phyloP scores from a whole-genome alignment of 2,888 invertebrate genomes.

The Alsophila aescularia region DNA sequence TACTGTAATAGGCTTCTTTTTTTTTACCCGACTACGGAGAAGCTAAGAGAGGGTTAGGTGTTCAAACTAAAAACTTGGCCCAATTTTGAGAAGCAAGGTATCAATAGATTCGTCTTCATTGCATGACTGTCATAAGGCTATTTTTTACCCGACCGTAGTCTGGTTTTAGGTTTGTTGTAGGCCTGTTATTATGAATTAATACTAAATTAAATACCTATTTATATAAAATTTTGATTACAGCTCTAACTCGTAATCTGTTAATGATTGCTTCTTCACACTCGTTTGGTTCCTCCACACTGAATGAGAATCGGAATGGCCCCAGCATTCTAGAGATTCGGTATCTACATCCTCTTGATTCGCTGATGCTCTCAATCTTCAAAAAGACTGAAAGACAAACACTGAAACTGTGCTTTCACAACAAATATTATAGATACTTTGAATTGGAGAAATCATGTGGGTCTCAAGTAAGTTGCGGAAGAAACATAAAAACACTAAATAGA shows the following conservation, averaged over 20 bases:
- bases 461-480: slow-evolving; percentile 77
- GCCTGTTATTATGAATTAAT: too few species aligned
- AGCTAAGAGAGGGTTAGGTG: too few species aligned
- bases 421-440: slow-evolving; percentile 86
- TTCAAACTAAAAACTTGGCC: too few species aligned
- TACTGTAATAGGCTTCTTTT: too few species aligned
- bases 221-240: slow-evolving; percentile 37
- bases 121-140: too few species aligned
- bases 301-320: slow-evolving; percentile 6
- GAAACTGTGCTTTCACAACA: slow-evolving; percentile 82
- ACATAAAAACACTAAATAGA: too few species aligned
- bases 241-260: slow-evolving; percentile 49
- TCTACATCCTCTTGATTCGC: slow-evolving; percentile 43
- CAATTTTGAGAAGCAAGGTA: too few species aligned
- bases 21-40: too few species aligned
- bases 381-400: slow-evolving; percentile 83
- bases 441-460: slow-evolving; percentile 85
- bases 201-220: background rate
- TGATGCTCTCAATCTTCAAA: slow-evolving; percentile 79
- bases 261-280: slow-evolving; percentile 43
- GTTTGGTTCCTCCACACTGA: background rate
- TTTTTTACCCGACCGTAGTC: too few species aligned
- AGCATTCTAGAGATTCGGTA: slow-evolving; percentile 39
- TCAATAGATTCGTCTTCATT: too few species aligned
- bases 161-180: too few species aligned